A percentile compares a stretch with the other conserved stretches of the same genome.
Conservation (phyloP, 2,113 vertebrate species). For the Dasypus novemcinctus region DNA sequence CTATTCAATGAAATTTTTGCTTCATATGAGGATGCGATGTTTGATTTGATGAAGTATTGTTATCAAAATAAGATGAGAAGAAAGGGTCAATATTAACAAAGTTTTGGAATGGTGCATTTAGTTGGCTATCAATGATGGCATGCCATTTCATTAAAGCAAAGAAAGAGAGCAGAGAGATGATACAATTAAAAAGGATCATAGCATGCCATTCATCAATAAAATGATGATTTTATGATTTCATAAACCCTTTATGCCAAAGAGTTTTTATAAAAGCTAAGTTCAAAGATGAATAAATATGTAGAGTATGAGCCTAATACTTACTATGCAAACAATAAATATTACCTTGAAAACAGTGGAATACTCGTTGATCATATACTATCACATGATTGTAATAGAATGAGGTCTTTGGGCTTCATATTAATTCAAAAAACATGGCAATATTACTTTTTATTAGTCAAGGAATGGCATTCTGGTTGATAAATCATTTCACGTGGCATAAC, state of each 20-base stretch:
- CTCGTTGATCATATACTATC: not conserved
- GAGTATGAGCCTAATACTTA: not conserved
- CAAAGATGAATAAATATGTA: not conserved
- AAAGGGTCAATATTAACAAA: not conserved
- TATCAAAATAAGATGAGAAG: not conserved
- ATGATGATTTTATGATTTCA: no score
- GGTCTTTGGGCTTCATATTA: not conserved
- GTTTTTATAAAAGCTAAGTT: not conserved
- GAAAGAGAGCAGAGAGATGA: not conserved
- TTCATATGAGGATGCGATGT: not conserved
- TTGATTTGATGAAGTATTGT: not conserved
- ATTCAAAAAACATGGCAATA: not conserved
- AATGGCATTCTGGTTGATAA: not conserved
- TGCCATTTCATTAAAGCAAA: not conserved
- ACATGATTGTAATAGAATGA: not conserved
- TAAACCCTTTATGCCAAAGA: not conserved
- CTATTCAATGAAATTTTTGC: not conserved
- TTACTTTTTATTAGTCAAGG: not conserved
- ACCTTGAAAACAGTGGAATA: not conserved
- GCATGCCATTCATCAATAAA: not conserved
- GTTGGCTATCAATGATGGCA: not conserved
- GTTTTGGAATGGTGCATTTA: not conserved
- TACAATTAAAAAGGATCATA: not conserved
- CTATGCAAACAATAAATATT: not conserved
- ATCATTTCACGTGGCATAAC: not conserved